These are phyloP conservation scores for Coenonympha arcania DNA, from an alignment of 2,888 invertebrate species.

Conservation along the genomic window DNA sequence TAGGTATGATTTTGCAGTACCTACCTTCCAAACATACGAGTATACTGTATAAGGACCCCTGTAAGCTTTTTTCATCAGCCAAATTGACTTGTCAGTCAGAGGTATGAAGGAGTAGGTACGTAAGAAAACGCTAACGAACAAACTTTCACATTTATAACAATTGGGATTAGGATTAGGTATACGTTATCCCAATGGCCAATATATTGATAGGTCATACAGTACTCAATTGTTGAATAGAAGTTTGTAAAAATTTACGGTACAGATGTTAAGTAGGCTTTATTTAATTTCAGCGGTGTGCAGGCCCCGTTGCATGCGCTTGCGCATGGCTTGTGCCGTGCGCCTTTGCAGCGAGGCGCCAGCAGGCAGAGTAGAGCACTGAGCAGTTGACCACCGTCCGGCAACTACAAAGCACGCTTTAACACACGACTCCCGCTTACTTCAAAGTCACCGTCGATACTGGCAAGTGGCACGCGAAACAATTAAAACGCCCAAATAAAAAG, in stretches of 20 bases:
- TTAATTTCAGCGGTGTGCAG: constrained; percentile 17
- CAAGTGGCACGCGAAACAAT: constrained; percentile 43
- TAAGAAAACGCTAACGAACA: too few relatives aligned
- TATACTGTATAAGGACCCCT: too few relatives aligned
- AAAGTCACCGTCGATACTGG: constrained; percentile 31
- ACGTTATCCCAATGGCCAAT: too few relatives aligned
- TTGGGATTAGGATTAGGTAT: too few relatives aligned
- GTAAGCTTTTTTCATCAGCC: too few relatives aligned
- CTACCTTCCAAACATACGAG: too few relatives aligned
- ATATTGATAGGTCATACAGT: too few relatives aligned
- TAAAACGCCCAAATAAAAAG: constrained; percentile 35
- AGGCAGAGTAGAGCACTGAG: constrained; percentile 4
- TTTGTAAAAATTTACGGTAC: not conserved
- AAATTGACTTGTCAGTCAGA: too few relatives aligned
- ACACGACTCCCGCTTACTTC: constrained; percentile 23
- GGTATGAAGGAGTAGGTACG: too few relatives aligned
- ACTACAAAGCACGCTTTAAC: constrained; percentile 47
- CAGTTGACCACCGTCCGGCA: constrained; percentile 71
- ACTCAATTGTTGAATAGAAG: not conserved
- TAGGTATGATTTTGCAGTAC: too few relatives aligned
- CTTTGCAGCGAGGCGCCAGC: constrained; percentile 2
- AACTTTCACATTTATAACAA: too few relatives aligned
- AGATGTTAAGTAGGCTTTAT: not conserved
- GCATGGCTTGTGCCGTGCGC: too few relatives aligned
- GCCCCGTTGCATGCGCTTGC: constrained; percentile 27